Conservation (phyloP, 2,888 invertebrate species). For the Chelonus formosanus region DNA sequence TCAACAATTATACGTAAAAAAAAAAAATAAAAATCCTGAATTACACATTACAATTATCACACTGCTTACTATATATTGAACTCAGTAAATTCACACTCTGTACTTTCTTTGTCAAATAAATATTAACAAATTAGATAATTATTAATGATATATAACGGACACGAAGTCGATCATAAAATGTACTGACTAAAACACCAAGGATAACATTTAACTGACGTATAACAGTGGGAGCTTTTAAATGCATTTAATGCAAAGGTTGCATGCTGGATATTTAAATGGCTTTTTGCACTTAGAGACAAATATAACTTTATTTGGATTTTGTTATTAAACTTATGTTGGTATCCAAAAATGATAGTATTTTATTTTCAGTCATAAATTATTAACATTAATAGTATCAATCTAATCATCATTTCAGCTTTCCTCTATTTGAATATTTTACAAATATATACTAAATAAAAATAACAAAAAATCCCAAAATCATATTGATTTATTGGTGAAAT, state of each 20-base stretch:
- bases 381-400: too few species aligned
- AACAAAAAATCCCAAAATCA: too few species aligned
- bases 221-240: conserved; percentile 42
- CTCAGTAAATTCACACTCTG: too few species aligned
- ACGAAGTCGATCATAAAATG: conserved; percentile 54
- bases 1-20: too few species aligned
- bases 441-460: too few species aligned
- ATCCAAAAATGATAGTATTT: background rate
- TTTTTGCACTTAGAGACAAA: conserved; percentile 54
- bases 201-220: conserved; percentile 43
- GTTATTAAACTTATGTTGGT: background rate
- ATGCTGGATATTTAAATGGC: conserved; percentile 54
- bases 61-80: too few species aligned
- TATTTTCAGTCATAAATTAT: too few species aligned
- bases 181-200: conserved; percentile 60
- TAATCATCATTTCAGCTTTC: too few species aligned
- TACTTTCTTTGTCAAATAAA: conserved; percentile 8
- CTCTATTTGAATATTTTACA: too few species aligned
- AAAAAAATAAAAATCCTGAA: too few species aligned
- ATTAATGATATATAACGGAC: conserved; percentile 39
- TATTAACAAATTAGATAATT: background rate
- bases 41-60: too few species aligned
- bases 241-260: conserved; percentile 56
- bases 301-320: conserved; percentile 47
- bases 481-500: too few species aligned